Percentiles rank a stretch among this genome's conserved stretches.
Evolutionary conservation across 30 jellyfish, hydroid and myxozoan species (phyloP).

Genomic region (Rhopilema esculentum): DNA sequence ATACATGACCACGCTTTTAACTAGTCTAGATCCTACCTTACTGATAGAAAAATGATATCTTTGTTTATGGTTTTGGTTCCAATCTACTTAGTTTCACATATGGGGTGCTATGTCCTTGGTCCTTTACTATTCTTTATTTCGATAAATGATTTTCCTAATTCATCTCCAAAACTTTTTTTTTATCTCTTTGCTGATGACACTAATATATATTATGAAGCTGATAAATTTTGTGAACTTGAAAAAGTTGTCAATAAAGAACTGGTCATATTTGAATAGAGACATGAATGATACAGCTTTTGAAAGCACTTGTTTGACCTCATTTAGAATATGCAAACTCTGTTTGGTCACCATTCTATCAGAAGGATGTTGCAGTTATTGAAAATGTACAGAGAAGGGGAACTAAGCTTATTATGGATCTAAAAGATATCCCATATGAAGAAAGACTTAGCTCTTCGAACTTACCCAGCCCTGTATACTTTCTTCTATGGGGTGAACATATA

Average conservation of each 20-base stretch:
- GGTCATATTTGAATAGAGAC: not conserved
- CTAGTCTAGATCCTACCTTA: conserved; percentile 41
- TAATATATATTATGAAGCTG: too few species aligned
- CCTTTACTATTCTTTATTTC: not conserved
- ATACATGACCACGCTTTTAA: conserved; percentile 34
- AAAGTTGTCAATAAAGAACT: too few species aligned
- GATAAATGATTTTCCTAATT: too few species aligned
- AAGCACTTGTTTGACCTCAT: conserved; percentile 18
- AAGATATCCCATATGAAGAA: not conserved
- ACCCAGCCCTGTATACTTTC: not conserved
- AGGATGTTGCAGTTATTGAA: not conserved
- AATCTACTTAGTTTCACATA: not conserved
- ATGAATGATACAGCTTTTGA: conserved; percentile 10
- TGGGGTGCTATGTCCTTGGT: not conserved
- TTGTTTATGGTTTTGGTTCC: not conserved
- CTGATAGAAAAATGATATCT: not conserved
- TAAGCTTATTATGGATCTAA: not conserved
- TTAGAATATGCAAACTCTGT: conserved; percentile 1
- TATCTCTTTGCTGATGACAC: too few species aligned
- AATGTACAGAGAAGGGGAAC: conserved; percentile 3
- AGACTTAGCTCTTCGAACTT: not conserved
- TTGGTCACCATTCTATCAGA: not conserved
- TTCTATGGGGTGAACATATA: not conserved
- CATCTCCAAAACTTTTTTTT: too few species aligned
- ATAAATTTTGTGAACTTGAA: too few species aligned